Base-by-base conservation (phyloP, 2,113 vertebrate species). In the Gadus chalcogrammus region DNA sequence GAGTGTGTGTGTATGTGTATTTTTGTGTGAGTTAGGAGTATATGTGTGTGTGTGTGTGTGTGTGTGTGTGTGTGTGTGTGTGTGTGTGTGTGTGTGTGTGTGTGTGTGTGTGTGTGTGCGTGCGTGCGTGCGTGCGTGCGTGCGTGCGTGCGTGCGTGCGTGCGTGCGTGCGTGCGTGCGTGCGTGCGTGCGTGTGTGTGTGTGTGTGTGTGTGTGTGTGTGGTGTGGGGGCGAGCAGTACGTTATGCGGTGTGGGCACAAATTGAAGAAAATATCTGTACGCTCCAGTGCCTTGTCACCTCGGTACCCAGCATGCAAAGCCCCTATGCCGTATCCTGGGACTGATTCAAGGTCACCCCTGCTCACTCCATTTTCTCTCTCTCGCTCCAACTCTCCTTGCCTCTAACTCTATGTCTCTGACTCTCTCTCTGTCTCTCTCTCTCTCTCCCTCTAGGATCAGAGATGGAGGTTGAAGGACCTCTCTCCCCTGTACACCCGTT, bases 161-260 rank as follows among this genome's bases (percentile, higher is more conserved):
- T 3, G 55, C 7, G 55, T 58, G 55, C 5, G 55, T 56, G 55
- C 77, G 69, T 72, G 80, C 82, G 83, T 83, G 80, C 68, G 71
- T 52, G 58, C 6, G 27, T 64, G 55, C 8, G 55, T 58, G 55
- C 5, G 55, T 56, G 55, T 79, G 69, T 72, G 80, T 83, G 83
- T 83, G 80, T 70, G 71, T 52, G 58, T 9, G 27, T 64, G 74
- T 79, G 82, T 78, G 83, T 76, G 72, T 88, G 82, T 82, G 80
- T 70, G 71, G 80, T 70, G 71, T 52, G 58, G 6, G 27, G 68
- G 74, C 80, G 82, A 79, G 81, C 75, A 63, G 76, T 20, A 69
- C 59, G 80, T 48, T 48, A 13, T 83, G 85, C 78, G 75, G 85
- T 73, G 64, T 79, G 78, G 70, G 67, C 73, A 74, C 55, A 65